Evolutionary conservation across 2,113 vertebrate genomes (phyloP).

Genomic region (Zosterops borbonicus): DNA sequence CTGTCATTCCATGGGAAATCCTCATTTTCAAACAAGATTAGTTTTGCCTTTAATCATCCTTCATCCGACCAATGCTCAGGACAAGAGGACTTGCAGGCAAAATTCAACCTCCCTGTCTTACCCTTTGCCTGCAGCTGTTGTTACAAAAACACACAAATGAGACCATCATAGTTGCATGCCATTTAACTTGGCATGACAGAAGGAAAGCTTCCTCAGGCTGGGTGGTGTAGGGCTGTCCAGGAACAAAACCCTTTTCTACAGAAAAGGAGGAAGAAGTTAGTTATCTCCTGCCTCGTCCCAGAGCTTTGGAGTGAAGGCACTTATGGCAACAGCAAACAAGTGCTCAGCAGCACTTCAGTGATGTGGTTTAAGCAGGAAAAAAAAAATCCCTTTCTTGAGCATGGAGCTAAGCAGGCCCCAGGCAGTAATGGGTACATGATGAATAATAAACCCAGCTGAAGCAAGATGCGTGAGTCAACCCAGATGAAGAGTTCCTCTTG

Average conservation of each 20-base stretch:
- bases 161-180: background rate
- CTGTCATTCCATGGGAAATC: background rate
- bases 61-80: background rate
- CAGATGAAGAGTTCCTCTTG: constrained; percentile 41
- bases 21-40: background rate
- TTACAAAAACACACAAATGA: background rate
- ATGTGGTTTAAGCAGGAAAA: background rate
- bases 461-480: constrained; percentile 32
- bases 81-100: background rate
- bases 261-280: background rate
- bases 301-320: background rate
- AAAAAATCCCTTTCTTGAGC: background rate
- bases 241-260: background rate
- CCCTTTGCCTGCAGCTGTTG: background rate
- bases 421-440: constrained; percentile 28
- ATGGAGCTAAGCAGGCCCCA: background rate
- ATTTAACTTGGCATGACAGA: background rate
- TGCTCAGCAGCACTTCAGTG: constrained; percentile 23
- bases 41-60: background rate
- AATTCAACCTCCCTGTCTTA: background rate
- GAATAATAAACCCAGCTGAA: constrained; percentile 49
- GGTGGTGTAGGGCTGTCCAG: background rate
- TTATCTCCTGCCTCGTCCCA: background rate
- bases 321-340: background rate
- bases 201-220: background rate